phyloP scores from a whole-genome alignment of 2,888 invertebrate species.

The Caenorhabditis sulstoni region DNA sequence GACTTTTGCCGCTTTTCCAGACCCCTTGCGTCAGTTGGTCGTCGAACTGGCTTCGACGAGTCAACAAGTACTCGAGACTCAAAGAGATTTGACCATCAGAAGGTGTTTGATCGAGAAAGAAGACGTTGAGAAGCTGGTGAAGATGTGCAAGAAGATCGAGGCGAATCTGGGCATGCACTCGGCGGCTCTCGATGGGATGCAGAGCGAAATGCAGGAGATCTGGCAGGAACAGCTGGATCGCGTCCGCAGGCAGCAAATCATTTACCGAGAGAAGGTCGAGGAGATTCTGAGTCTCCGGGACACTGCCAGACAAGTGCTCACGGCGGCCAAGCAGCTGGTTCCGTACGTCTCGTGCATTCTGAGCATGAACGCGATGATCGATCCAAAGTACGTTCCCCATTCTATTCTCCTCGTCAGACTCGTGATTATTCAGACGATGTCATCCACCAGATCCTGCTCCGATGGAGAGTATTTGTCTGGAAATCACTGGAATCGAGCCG shows the following conservation, averaged over 20 bases:
- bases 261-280: slow-evolving; percentile 81
- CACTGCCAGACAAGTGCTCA: slow-evolving; percentile 64
- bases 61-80: slow-evolving; percentile 85
- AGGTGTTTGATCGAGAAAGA: slow-evolving; percentile 82
- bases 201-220: slow-evolving; percentile 81
- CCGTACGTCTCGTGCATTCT: slow-evolving; percentile 69
- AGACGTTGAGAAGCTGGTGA: slow-evolving; percentile 67
- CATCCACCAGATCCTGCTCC: slow-evolving; percentile 77
- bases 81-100: slow-evolving; percentile 86
- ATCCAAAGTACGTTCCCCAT: slow-evolving; percentile 59
- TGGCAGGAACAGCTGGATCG: slow-evolving; percentile 88
- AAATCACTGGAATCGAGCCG: slow-evolving; percentile 81
- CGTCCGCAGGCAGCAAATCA: slow-evolving; percentile 86
- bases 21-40: slow-evolving; percentile 55
- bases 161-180: slow-evolving; percentile 78
- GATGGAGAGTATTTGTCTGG: slow-evolving; percentile 80
- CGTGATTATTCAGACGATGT: slow-evolving; percentile 56
- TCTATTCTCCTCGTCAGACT: neutral
- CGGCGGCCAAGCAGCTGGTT: slow-evolving; percentile 65
- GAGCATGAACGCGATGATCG: slow-evolving; percentile 69
- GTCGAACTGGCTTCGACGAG: slow-evolving; percentile 69
- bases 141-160: slow-evolving; percentile 59
- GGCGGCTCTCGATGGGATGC: slow-evolving; percentile 78
- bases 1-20: slow-evolving; percentile 51
- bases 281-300: slow-evolving; percentile 59